Conservation (phyloP, 2,888 invertebrate species). For the Ornithoptera alexandrae region DNA sequence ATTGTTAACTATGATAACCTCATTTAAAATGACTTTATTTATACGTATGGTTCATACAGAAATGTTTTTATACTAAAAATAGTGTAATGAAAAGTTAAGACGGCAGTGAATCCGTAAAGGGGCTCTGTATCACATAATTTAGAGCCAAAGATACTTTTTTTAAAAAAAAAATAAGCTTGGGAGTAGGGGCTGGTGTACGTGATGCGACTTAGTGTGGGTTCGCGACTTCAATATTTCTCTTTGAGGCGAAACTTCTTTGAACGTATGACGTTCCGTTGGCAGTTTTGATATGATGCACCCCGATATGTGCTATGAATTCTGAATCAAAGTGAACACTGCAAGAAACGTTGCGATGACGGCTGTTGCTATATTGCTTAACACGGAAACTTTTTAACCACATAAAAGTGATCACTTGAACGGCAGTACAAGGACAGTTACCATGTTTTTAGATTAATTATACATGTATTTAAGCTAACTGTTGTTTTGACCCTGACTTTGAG, state of each 20-base stretch:
- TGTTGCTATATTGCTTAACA: too few species aligned
- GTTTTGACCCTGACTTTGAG: too few species aligned
- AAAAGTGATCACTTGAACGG: too few species aligned
- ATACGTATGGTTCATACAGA: neutral
- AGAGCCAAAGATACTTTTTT: slow-evolving; percentile 14
- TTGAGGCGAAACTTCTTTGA: slow-evolving; percentile 38
- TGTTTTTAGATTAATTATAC: too few species aligned
- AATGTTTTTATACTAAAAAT: neutral
- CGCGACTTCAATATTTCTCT: slow-evolving; percentile 34
- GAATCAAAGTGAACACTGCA: slow-evolving; percentile 39
- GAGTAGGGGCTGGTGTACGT: slow-evolving; percentile 17
- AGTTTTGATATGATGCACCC: slow-evolving; percentile 29
- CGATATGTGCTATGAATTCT: slow-evolving; percentile 28
- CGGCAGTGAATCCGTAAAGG: slow-evolving; percentile 11
- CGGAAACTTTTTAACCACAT: too few species aligned
- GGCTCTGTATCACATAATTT: slow-evolving; percentile 11
- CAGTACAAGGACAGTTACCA: too few species aligned
- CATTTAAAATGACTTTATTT: neutral
- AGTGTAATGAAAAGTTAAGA: slow-evolving; percentile 12
- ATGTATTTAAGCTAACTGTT: too few species aligned
- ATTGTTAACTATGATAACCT: too few species aligned
- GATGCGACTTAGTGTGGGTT: slow-evolving; percentile 26
- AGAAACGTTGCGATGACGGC: slow-evolving; percentile 32
- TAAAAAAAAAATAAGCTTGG: slow-evolving; percentile 24
- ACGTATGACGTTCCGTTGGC: slow-evolving; percentile 26